phyloP scores from a whole-genome alignment of 2,888 invertebrate species.

The Choristoneura rosaceana region DNA sequence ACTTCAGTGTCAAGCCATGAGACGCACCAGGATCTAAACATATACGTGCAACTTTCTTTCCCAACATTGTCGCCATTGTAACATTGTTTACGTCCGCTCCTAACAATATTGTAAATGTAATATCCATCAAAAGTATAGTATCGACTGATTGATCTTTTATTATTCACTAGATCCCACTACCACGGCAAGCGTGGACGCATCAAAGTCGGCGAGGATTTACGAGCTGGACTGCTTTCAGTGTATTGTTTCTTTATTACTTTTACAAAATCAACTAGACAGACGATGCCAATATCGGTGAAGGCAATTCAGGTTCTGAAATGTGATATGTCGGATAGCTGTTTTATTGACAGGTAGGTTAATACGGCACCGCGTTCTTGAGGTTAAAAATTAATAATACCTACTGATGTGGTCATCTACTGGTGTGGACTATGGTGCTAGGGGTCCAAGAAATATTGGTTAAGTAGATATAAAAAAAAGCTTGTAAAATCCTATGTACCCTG shows the following conservation, averaged over 20 bases:
- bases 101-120: conserved; percentile 2
- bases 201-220: conserved; percentile 26
- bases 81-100: neutral
- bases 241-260: conserved; percentile 35
- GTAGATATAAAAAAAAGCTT: no score
- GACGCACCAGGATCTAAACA: neutral
- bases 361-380: neutral
- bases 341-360: neutral
- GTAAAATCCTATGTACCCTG: no score
- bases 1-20: neutral
- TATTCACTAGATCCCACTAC: conserved; percentile 22
- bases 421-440: no score
- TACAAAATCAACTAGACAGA: conserved; percentile 6
- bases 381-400: no score
- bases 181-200: conserved; percentile 19
- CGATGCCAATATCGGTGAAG: neutral
- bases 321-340: neutral
- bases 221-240: conserved; percentile 26
- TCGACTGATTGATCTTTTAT: conserved; percentile 37
- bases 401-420: neutral
- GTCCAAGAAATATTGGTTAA: no score
- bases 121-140: conserved; percentile 13
- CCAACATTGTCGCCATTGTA: neutral
- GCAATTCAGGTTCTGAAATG: neutral
- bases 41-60: neutral